These are phyloP conservation scores for Cynodonichthys magdalenae DNA, from an alignment of 2,797 vertebrate genomes.

Conservation along the genomic window DNA sequence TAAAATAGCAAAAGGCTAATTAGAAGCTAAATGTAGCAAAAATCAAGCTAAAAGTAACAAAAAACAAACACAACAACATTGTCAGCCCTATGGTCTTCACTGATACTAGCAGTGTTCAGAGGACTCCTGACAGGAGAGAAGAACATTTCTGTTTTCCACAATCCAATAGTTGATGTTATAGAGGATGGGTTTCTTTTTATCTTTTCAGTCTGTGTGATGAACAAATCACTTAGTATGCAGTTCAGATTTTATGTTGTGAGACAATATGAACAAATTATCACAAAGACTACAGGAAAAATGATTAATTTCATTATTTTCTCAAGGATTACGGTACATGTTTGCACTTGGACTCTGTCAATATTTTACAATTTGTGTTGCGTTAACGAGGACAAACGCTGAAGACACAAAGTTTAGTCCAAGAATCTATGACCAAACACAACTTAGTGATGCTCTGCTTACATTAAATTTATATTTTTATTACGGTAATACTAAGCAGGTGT, in stretches of 20 bases:
- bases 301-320: neutral
- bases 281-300: neutral
- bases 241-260: neutral
- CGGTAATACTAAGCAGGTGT: too few species aligned
- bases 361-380: neutral
- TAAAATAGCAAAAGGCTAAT: too few species aligned
- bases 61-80: too few species aligned
- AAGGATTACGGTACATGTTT: neutral
- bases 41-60: too few species aligned
- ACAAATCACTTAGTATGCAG: neutral
- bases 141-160: neutral
- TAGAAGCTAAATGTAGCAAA: too few species aligned
- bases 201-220: neutral
- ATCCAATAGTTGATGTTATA: neutral
- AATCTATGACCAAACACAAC: neutral
- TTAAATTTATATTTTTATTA: neutral
- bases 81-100: too few species aligned
- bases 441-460: neutral
- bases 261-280: neutral
- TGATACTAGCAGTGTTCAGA: too few species aligned
- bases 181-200: neutral
- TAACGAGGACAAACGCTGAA: neutral
- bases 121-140: too few species aligned
- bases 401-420: neutral
- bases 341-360: neutral